phyloP scores from a whole-genome alignment of 2,888 invertebrate species.

The Limulus polyphemus region DNA sequence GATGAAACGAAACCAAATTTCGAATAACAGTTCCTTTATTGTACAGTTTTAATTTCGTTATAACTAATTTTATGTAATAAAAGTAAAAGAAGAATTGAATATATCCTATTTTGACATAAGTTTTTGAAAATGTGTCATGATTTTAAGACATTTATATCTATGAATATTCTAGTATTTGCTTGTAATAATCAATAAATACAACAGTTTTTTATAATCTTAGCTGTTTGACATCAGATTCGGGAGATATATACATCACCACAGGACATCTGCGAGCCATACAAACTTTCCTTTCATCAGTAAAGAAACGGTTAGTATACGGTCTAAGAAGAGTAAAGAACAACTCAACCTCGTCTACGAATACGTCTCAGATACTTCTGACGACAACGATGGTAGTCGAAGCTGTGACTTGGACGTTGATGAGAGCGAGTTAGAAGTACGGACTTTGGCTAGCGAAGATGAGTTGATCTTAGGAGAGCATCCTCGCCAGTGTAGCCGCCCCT shows the following conservation, averaged over 20 bases:
- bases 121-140: too few relatives aligned
- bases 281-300: constrained; percentile 20
- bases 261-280: constrained; percentile 22
- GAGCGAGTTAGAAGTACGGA: constrained; percentile 21
- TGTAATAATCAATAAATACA: neutral
- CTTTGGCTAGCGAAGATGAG: constrained; percentile 27
- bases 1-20: too few relatives aligned
- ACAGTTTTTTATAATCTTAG: constrained; percentile 18
- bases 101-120: too few relatives aligned
- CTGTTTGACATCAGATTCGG: constrained; percentile 27
- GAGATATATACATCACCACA: constrained; percentile 24
- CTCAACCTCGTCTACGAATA: constrained; percentile 27
- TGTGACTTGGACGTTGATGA: constrained; percentile 26
- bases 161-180: neutral
- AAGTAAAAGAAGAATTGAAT: too few relatives aligned
- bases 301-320: neutral
- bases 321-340: constrained; percentile 18
- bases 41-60: too few relatives aligned
- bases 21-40: too few relatives aligned
- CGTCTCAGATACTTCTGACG: constrained; percentile 25
- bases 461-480: constrained; percentile 25
- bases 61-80: too few relatives aligned
- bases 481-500: constrained; percentile 10
- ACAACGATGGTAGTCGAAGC: constrained; percentile 16
- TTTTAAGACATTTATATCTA: too few relatives aligned